Evolutionary conservation across 2,797 vertebrate species (phyloP), one percentile per base, ranked within the genome.

Genomic region (Triplophysa yarkandensis): DNA sequence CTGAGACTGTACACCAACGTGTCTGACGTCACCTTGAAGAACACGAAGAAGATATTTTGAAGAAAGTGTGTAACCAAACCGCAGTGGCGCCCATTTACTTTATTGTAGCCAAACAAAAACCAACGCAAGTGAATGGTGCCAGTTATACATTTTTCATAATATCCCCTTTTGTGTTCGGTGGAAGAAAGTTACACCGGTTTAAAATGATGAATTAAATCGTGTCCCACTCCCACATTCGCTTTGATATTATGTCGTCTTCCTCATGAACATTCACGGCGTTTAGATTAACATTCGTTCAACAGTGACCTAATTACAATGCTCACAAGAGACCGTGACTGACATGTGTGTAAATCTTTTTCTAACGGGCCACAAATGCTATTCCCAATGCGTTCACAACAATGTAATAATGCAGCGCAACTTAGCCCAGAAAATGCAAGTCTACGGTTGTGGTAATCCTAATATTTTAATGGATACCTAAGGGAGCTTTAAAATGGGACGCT

Each of bases 401-500:
- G 32, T 63, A n/a, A n/a, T n/a, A n/a, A n/a, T n/a, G n/a, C n/a
- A n/a, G n/a, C 52, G 70, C 17, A 30, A 64, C 54, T 63, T 25
- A 63, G 60, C 28, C 3, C 11, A 30, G 25, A 39, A 5, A 63
- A 39, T 2, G 1, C 14, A 52, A 63, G 58, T 71, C 32, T 71
- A 50, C 25, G 30, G 21, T 34, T 48, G 44, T 34, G 27, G 60
- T 61, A 64, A 64, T 72, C 50, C 52, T 64, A 63, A 63, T 72
- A 41, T 63, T 72, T 72, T 72, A 72, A 72, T 72, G 60, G 54
- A 72, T 30, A 54, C 70, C 60, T 64, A 34, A 4, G 70, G 70
- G 60, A 72, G 21, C 50, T 50, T 62, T 61, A 19, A 50, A 62
- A 71, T 0, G 14, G 14, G 44, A 61, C 55, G 1, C 46, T 71